Conservation (phyloP, 2,113 vertebrate genomes). For the Panthera tigris region DNA sequence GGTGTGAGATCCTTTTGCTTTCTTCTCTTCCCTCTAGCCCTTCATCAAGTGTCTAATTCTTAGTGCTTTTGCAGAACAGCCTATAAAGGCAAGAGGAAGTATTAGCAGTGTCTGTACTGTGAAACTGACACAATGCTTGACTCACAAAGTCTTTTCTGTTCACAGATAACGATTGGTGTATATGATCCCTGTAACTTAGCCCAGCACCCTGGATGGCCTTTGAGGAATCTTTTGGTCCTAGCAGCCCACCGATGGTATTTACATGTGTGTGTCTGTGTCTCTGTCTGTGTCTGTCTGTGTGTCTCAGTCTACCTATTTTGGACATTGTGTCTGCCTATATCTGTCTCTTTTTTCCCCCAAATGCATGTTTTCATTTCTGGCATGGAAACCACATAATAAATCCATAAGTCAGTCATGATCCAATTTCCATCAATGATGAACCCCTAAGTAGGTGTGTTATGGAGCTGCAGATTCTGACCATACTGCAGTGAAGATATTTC, state of each 20-base stretch:
- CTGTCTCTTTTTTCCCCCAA: constrained; percentile 20
- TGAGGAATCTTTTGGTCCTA: constrained; percentile 95
- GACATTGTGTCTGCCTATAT: neutral
- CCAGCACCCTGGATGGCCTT: constrained; percentile 97
- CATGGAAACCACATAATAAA: constrained; percentile 20
- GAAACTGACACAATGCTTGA: neutral
- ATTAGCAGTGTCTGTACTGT: neutral
- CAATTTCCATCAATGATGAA: neutral
- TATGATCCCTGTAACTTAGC: constrained; percentile 97
- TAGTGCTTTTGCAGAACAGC: neutral
- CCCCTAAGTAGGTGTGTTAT: neutral
- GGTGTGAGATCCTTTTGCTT: neutral
- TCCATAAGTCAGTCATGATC: neutral
- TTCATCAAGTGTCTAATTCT: neutral
- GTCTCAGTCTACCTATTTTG: neutral
- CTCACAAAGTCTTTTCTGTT: constrained; percentile 67
- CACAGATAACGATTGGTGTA: constrained; percentile 93
- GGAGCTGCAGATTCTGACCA: neutral
- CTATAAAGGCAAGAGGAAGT: neutral
- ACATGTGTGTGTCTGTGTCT: constrained; percentile 36
- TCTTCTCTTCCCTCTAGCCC: neutral
- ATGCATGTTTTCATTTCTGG: neutral
- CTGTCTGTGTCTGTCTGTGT: neutral
- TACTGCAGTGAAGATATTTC: neutral
- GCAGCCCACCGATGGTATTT: constrained; percentile 92